Evolutionary conservation across 2,113 vertebrate genomes (phyloP).

Genomic region (Taurulus bubalis): DNA sequence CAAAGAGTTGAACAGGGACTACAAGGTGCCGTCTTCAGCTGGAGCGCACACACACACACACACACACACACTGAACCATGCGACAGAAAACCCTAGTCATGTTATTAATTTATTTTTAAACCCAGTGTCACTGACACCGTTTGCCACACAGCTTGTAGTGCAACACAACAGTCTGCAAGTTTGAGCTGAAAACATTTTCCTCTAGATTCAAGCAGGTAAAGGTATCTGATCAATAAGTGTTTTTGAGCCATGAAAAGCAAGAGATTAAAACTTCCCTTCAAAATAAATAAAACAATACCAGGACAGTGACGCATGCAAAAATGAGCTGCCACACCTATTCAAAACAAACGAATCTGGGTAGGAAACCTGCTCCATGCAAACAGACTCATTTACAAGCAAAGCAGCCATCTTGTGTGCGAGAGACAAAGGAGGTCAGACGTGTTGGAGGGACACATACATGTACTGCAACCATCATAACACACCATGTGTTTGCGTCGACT

Average conservation of each 20-base stretch:
- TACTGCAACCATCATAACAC: neutral
- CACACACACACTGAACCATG: neutral
- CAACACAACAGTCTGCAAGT: neutral
- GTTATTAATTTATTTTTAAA: neutral
- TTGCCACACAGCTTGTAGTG: neutral
- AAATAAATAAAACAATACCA: neutral
- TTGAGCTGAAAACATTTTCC: neutral
- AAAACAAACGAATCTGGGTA: neutral
- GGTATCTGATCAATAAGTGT: too few relatives aligned
- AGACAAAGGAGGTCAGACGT: neutral
- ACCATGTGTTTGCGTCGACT: neutral
- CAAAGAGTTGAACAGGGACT: neutral
- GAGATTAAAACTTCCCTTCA: neutral
- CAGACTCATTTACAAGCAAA: neutral
- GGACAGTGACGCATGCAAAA: neutral
- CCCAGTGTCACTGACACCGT: neutral
- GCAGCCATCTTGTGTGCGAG: neutral
- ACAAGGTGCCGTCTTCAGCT: neutral
- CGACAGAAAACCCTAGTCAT: neutral
- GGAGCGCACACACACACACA: neutral
- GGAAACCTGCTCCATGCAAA: constrained; percentile 8
- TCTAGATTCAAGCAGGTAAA: too few relatives aligned
- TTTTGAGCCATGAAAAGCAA: neutral
- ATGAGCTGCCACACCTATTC: constrained; percentile 35
- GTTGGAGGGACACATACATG: too few relatives aligned